Evolutionary conservation across 2,888 invertebrate species (phyloP).

Genomic region (Syritta pipiens): DNA sequence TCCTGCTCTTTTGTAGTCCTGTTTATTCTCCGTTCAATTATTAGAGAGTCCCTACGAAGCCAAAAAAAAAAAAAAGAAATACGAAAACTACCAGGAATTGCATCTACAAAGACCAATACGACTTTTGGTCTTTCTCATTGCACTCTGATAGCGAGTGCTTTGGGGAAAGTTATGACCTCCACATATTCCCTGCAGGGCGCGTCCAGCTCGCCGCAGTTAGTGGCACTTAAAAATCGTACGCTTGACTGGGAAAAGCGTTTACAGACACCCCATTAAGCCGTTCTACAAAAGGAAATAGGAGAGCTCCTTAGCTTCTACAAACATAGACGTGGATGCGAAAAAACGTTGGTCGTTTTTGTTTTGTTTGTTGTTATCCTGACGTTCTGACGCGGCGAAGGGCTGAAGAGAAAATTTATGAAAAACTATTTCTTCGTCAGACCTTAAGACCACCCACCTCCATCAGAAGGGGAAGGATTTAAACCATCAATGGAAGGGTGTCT

Average conservation of each 20-base stretch:
- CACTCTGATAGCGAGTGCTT: constrained; percentile 10
- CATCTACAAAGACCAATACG: constrained; percentile 34
- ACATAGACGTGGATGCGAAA: too few species aligned
- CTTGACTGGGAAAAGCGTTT: constrained; percentile 29
- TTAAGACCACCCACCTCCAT: constrained; percentile 3
- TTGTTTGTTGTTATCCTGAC: too few species aligned
- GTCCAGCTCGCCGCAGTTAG: constrained; percentile 11
- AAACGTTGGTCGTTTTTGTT: too few species aligned
- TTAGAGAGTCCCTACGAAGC: constrained; percentile 18
- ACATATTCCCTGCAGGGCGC: not conserved
- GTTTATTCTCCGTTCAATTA: constrained; percentile 36
- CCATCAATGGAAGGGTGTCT: constrained; percentile 18
- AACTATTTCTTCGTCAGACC: not conserved
- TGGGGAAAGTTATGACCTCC: constrained; percentile 20
- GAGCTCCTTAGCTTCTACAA: too few species aligned
- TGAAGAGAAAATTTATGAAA: constrained; percentile 8
- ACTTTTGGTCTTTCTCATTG: constrained; percentile 36
- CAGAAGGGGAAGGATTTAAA: constrained; percentile 18
- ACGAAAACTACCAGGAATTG: not conserved
- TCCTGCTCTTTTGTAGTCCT: constrained; percentile 22
- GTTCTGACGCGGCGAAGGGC: too few species aligned
- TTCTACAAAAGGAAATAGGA: not conserved
- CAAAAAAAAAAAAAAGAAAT: not conserved
- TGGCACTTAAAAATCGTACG: constrained; percentile 31
- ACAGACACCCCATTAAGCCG: constrained; percentile 30